Percentiles rank a stretch among this genome's conserved stretches.
These are phyloP conservation scores for Myotis yumanensis DNA, from an alignment of 2,113 vertebrate species.

Conservation along the genomic window DNA sequence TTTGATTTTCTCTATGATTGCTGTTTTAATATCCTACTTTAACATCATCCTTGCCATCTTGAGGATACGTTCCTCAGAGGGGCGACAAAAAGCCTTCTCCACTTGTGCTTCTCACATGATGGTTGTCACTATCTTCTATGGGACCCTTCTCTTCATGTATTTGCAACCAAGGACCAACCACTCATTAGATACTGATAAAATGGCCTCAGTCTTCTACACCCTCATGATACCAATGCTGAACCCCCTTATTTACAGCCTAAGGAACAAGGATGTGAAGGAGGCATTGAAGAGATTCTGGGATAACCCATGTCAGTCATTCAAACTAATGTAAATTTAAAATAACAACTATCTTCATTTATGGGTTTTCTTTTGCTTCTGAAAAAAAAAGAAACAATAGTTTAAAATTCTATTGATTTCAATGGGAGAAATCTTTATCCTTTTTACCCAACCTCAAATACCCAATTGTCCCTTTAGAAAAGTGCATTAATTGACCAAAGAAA, in stretches of 20 bases:
- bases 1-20: slow-evolving; percentile 47
- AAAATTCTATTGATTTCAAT: background rate
- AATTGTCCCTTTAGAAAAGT: background rate
- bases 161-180: slow-evolving; percentile 54
- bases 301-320: background rate
- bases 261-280: slow-evolving; percentile 65
- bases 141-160: slow-evolving; percentile 65
- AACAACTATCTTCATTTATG: background rate
- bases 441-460: background rate
- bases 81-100: slow-evolving; percentile 57
- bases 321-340: background rate
- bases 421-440: background rate
- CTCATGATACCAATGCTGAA: slow-evolving; percentile 64
- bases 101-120: slow-evolving; percentile 66
- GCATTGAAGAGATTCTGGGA: background rate
- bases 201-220: slow-evolving; percentile 43
- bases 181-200: slow-evolving; percentile 42
- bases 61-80: slow-evolving; percentile 50
- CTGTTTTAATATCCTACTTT: slow-evolving; percentile 55
- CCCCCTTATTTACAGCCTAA: slow-evolving; percentile 59
- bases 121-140: slow-evolving; percentile 47
- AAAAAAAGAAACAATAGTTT: background rate
- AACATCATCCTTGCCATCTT: slow-evolving; percentile 60
- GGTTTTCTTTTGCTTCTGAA: background rate
- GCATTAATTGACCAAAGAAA: background rate